phyloP scores from a whole-genome alignment of 1,140 invertebrate genomes.

The Periplaneta americana region DNA sequence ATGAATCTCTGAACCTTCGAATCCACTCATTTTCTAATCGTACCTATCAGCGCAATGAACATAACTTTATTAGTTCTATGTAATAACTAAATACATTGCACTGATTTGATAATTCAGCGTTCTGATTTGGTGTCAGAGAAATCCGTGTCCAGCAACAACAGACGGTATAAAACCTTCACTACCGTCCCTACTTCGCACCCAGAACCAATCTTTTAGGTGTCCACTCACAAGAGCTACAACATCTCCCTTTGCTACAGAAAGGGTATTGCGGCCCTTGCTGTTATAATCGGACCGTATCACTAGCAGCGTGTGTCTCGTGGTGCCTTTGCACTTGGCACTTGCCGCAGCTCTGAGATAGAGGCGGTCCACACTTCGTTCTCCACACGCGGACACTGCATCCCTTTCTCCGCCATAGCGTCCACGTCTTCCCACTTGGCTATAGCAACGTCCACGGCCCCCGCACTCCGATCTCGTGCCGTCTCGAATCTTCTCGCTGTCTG shows the following conservation, averaged over 20 bases:
- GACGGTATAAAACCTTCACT: slow-evolving; percentile 70
- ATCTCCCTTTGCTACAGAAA: slow-evolving; percentile 63
- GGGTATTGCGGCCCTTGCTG: slow-evolving; percentile 43
- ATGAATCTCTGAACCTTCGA: no score
- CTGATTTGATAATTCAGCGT: not conserved
- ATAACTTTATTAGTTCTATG: no score
- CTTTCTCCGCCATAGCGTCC: slow-evolving; percentile 35
- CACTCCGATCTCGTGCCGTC: slow-evolving; percentile 41
- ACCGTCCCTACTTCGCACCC: slow-evolving; percentile 59
- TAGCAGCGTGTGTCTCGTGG: slow-evolving; percentile 52
- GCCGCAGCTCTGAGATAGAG: slow-evolving; percentile 55
- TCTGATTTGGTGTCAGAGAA: slow-evolving; percentile 44
- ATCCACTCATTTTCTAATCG: no score
- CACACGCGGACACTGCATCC: slow-evolving; percentile 44
- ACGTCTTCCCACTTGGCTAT: slow-evolving; percentile 30
- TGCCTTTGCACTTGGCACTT: slow-evolving; percentile 32
- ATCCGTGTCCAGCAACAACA: slow-evolving; percentile 65
- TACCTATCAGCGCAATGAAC: no score
- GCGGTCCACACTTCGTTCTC: slow-evolving; percentile 60
- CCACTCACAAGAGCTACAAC: slow-evolving; percentile 59
- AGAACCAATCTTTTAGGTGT: slow-evolving; percentile 60
- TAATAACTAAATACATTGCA: not conserved
- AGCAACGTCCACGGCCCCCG: slow-evolving; percentile 25
- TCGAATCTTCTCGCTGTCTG: slow-evolving; percentile 59
- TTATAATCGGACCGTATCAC: slow-evolving; percentile 60